Evolutionary conservation across 2,888 invertebrate species (phyloP).

Genomic region (Ennomos quercinarius): DNA sequence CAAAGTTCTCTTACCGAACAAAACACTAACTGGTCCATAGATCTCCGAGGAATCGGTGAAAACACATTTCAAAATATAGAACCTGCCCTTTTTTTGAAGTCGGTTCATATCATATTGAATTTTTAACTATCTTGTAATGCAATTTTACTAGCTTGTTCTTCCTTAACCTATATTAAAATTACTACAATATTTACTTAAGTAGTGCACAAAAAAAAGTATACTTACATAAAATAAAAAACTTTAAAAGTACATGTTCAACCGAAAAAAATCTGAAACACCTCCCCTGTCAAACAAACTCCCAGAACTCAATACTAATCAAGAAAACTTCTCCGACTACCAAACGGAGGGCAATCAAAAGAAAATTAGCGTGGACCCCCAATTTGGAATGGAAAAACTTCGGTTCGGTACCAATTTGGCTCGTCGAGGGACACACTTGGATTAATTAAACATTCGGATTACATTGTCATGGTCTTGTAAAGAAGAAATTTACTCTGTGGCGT

Average conservation of each 20-base stretch:
- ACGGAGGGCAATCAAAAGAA: constrained; percentile 68
- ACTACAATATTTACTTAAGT: no score
- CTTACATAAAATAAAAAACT: no score
- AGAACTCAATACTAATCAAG: constrained; percentile 54
- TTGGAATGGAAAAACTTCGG: constrained; percentile 71
- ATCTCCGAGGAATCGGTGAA: no score
- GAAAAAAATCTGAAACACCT: constrained; percentile 13
- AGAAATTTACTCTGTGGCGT: constrained; percentile 20
- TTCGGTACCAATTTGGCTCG: constrained; percentile 61
- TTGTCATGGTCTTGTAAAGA: constrained; percentile 44
- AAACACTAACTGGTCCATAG: no score
- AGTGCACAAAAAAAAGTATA: no score
- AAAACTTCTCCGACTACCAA: constrained; percentile 51
- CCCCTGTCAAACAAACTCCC: constrained; percentile 37
- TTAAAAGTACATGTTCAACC: not conserved
- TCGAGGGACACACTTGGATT: constrained; percentile 67
- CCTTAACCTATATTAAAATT: no score
- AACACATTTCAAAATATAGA: no score
- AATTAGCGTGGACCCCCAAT: constrained; percentile 64
- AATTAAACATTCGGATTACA: constrained; percentile 61
- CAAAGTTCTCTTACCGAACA: no score
- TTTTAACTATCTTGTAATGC: no score
- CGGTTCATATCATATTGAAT: no score
- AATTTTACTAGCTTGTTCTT: no score
- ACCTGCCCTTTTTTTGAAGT: no score